These are phyloP conservation scores for Marasmarcha lunaedactyla DNA, from an alignment of 2,888 invertebrate genomes.

Conservation along the genomic window DNA sequence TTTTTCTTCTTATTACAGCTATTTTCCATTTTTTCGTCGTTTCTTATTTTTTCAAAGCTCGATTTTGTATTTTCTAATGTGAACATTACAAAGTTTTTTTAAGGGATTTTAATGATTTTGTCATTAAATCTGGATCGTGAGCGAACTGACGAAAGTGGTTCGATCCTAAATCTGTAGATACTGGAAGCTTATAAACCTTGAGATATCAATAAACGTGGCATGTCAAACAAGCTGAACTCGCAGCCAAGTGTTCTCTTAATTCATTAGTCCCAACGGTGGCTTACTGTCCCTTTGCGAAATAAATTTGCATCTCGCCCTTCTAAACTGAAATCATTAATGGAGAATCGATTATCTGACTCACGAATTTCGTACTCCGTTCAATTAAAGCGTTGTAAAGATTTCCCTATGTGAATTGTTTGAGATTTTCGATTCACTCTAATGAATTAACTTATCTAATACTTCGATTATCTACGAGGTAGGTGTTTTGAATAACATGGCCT, in stretches of 20 bases:
- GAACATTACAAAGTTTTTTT: too few relatives aligned
- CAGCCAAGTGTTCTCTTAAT: conserved; percentile 19
- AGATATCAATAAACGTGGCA: too few relatives aligned
- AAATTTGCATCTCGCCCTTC: conserved; percentile 57
- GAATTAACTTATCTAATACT: conserved; percentile 45
- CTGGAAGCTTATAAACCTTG: too few relatives aligned
- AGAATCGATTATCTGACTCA: conserved; percentile 62
- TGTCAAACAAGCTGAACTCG: too few relatives aligned
- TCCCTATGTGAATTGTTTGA: conserved; percentile 57
- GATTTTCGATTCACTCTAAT: conserved; percentile 46
- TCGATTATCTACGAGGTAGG: conserved; percentile 21
- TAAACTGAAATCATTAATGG: conserved; percentile 65
- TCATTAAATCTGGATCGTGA: too few relatives aligned
- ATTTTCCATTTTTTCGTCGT: conserved; percentile 16
- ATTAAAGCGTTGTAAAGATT: conserved; percentile 61
- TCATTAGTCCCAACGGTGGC: conserved; percentile 39
- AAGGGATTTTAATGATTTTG: too few relatives aligned
- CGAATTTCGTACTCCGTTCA: conserved; percentile 50
- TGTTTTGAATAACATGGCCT: conserved; percentile 21
- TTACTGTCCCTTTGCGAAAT: conserved; percentile 34
- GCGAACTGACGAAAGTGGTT: too few relatives aligned
- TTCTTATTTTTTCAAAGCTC: conserved; percentile 2
- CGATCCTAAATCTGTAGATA: too few relatives aligned
- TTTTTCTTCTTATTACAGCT: conserved; percentile 23
- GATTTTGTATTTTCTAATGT: too few relatives aligned